These are phyloP conservation scores for Drosophila elegans DNA, from an alignment of 1,140 invertebrate genomes.

Conservation along the genomic window DNA sequence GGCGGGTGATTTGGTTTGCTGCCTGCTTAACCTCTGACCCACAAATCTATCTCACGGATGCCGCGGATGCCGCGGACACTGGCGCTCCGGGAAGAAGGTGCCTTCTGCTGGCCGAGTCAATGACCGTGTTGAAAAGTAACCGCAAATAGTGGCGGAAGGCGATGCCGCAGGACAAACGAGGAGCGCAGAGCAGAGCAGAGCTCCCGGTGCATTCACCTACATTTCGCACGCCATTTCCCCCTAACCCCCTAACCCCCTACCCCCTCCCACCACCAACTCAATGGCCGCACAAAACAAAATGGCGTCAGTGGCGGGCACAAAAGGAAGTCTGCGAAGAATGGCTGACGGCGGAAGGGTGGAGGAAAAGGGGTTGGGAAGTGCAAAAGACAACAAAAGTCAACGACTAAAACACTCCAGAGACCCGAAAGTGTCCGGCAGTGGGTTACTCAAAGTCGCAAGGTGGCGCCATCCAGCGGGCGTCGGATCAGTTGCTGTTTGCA, in stretches of 20 bases:
- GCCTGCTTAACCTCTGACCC: constrained; percentile 31
- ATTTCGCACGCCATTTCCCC: constrained; percentile 67
- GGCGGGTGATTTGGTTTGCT: constrained; percentile 28
- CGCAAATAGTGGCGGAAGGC: constrained; percentile 52
- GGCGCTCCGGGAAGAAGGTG: neutral
- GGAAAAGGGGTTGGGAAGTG: constrained; percentile 15
- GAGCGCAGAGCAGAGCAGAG: constrained; percentile 17
- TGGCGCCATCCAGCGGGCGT: constrained; percentile 22
- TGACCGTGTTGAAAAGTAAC: constrained; percentile 65
- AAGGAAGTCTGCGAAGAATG: constrained; percentile 30
- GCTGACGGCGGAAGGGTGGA: constrained; percentile 8
- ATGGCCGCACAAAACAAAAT: constrained; percentile 62
- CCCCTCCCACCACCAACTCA: neutral
- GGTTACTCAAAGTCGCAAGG: constrained; percentile 33
- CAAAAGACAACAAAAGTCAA: constrained; percentile 75
- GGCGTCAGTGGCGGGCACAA: constrained; percentile 61
- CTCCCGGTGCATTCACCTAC: constrained; percentile 77
- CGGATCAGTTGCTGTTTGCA: constrained; percentile 62
- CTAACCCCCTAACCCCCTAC: constrained; percentile 18
- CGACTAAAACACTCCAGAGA: constrained; percentile 71
- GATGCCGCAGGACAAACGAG: constrained; percentile 30
- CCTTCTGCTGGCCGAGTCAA: constrained; percentile 55
- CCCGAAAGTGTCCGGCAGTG: constrained; percentile 64
- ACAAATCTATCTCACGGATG: constrained; percentile 22
- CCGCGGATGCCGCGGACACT: constrained; percentile 5